Base-by-base conservation (phyloP, 1,140 invertebrate genomes). In the Amphibalanus amphitrite region DNA sequence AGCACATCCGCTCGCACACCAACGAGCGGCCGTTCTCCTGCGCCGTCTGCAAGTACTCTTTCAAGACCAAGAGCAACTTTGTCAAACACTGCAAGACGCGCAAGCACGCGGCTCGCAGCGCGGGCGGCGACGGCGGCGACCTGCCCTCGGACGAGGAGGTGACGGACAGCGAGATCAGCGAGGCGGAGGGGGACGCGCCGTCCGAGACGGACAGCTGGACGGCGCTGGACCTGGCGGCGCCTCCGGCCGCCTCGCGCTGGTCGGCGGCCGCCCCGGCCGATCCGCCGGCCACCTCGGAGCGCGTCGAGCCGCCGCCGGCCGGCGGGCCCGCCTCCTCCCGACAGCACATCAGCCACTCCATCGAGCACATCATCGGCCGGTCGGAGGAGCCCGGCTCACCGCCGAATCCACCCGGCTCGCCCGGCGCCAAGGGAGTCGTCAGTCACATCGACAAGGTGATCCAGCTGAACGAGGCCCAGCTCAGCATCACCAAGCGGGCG, bases 41-140 rank as follows among this genome's bases (percentile, higher is more conserved):
- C 81, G 81, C 85, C 69, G 87, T 88, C 29, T 96, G 93, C 80
- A 91, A 91, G 70, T 91, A 95, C 80, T 89, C 91, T 71, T 95
- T 95, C 82, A 96, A 96, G 80, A 96, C 93, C 1, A 92, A 92
- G 78, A 94, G 91, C 75, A 96, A 96, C 80, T 83, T 95, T 71
- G 93, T 93, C 79, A 96, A 95, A 79, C 93, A 96, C 78, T 88
- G 89, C 76, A 84, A 88, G 74, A 92, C 92, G 0, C 83, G 90
- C 74, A 86, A 91, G 25, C 92, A 95, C 77, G 86, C 87, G 29
- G 83, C 89, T 68, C 86, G 88, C 75, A 79, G 84, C 74, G 77
- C 77, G 69, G 72, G 72, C 13, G 70, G 38, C 3, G 71, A 65
- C 69, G 28, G 30, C 26, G 71, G 68, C 6, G 75, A 59, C 47